Conservation (phyloP, 1,140 invertebrate species). For the Calephelis nemesis region DNA sequence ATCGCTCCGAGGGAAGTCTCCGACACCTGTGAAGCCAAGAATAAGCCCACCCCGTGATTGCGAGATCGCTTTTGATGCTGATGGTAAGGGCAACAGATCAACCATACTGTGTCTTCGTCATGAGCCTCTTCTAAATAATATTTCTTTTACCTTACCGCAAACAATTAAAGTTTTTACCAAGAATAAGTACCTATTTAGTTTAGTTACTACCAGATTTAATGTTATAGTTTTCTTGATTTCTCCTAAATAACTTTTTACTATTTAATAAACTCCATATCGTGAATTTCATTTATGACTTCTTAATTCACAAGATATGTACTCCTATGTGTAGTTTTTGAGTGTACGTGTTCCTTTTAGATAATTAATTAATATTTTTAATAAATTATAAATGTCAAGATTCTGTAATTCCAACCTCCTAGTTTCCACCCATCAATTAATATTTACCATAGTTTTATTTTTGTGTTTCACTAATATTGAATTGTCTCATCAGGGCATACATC, state of each 20-base stretch:
- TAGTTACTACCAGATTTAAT: background rate
- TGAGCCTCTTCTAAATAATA: constrained; percentile 39
- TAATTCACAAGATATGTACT: constrained; percentile 43
- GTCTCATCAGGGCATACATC: too few species aligned
- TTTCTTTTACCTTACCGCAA: constrained; percentile 1
- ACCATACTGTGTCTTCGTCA: constrained; percentile 58
- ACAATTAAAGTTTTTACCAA: constrained; percentile 4
- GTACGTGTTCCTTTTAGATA: constrained; percentile 54
- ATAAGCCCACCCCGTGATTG: constrained; percentile 82
- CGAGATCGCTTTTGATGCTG: constrained; percentile 85
- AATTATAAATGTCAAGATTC: too few species aligned
- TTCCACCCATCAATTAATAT: too few species aligned
- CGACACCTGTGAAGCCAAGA: constrained; percentile 84
- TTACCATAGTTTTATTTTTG: too few species aligned
- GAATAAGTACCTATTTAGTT: constrained; percentile 11
- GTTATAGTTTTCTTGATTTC: background rate
- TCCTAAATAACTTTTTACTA: constrained; percentile 8
- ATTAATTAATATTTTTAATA: too few species aligned
- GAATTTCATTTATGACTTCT: constrained; percentile 50
- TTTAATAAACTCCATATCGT: constrained; percentile 21
- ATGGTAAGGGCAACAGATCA: constrained; percentile 80
- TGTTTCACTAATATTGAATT: too few species aligned
- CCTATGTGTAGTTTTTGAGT: constrained; percentile 40
- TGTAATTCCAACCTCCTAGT: too few species aligned
- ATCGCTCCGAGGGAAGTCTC: constrained; percentile 79